Base-by-base conservation (phyloP, 2,888 invertebrate species). In the Bursaphelenchus okinawaensis region DNA sequence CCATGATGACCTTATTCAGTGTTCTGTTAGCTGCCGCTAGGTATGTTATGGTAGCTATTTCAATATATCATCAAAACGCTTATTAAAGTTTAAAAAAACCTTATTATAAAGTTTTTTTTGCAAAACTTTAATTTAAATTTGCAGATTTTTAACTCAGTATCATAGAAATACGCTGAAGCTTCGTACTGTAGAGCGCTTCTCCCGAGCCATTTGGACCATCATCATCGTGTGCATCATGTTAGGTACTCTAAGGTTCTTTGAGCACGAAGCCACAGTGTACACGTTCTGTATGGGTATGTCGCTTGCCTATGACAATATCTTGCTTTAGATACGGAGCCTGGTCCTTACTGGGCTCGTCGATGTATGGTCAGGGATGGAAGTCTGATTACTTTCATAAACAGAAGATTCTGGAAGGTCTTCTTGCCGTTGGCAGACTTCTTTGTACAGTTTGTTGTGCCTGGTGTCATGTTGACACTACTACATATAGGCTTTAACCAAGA, bases 301-400 rank as follows among this genome's bases (percentile, higher is more conserved):
- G n/a, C n/a, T n/a, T n/a, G n/a, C n/a, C n/a, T n/a, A n/a, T n/a
- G n/a, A n/a, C n/a, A n/a, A n/a, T n/a, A n/a, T n/a, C n/a, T 31
- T 7, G 56, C 63, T 68, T 61, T 54, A 78, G 80, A 80, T 58
- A 81, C 81, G 8, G 80, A 80, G 57, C 80, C 80, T 9, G 72
- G 75, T 22, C 81, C 80, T 7, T 73, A 74, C 31, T 80, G 80
- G 80, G 79, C 80, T 1, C 67, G 69, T 12, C 64, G 80, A 52
- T 80, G 80, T 62, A 80, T 79, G 80, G 75, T 79, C 16, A 66
- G 76, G 26, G 79, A 79, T 64, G 81, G 80, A 23, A 75, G 80
- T 27, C 68, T 80, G 24, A 75, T 78, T 58, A 75, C 67, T 54
- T 73, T 80, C 52, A 75, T 79, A 51, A 75, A 73, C 54, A 55